Conservation (phyloP, 2,888 invertebrate species). For the Eupeodes luniger region DNA sequence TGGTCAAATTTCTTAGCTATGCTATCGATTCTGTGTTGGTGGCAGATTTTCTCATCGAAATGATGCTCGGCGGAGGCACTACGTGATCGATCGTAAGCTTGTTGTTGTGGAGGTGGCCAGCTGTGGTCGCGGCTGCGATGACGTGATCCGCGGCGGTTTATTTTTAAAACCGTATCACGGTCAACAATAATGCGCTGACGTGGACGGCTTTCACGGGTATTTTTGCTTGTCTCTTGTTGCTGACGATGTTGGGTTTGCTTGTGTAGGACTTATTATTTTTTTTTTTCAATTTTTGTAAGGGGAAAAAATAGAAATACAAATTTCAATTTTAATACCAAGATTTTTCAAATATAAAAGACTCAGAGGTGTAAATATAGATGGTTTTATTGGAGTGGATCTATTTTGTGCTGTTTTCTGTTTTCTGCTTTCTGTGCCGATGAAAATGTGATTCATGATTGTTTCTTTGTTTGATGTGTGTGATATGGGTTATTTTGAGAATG, state of each 20-base stretch:
- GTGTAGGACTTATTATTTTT: slow-evolving; percentile 45
- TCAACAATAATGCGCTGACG: slow-evolving; percentile 82
- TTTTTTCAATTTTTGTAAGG: neutral
- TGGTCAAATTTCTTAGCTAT: slow-evolving; percentile 81
- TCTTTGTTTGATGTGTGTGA: slow-evolving; percentile 41
- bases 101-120: slow-evolving; percentile 81
- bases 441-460: slow-evolving; percentile 25
- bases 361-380: slow-evolving; percentile 57
- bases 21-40: slow-evolving; percentile 80
- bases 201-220: slow-evolving; percentile 81
- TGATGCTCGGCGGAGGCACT: slow-evolving; percentile 79
- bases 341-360: slow-evolving; percentile 28
- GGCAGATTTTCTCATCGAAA: slow-evolving; percentile 79
- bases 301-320: slow-evolving; percentile 41
- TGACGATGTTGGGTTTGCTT: slow-evolving; percentile 31
- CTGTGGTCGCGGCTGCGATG: slow-evolving; percentile 82
- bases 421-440: neutral
- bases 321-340: slow-evolving; percentile 48
- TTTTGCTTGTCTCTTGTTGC: slow-evolving; percentile 57
- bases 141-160: slow-evolving; percentile 83
- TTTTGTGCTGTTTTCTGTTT: slow-evolving; percentile 4
- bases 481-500: slow-evolving; percentile 32
- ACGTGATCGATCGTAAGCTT: slow-evolving; percentile 72
- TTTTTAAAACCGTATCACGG: slow-evolving; percentile 83
- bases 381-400: slow-evolving; percentile 32